Evolutionary conservation across 2,888 invertebrate species (phyloP), one percentile per base, ranked within the genome.

Genomic region (Apodemia mormo): DNA sequence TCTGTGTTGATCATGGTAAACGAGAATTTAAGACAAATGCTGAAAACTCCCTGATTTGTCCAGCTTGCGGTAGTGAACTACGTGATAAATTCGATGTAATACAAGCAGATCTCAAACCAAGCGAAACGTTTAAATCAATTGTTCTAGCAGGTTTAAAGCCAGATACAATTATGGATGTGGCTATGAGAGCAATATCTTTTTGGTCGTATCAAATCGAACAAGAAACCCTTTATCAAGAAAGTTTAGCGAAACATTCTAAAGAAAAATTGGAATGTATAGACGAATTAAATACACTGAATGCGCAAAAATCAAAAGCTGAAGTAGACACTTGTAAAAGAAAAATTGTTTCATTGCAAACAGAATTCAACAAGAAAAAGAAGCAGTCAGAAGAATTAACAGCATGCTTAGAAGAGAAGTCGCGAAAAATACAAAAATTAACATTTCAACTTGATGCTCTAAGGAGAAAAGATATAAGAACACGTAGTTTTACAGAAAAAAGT

Each of bases 161-260:
- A 29, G 94, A 94, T 71, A 87, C 87, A 69, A 91, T 94, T 68
- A 93, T 94, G 93, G 94, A 94, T 75, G 89, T 94, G 70, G 92
- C 94, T 68, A 94, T 92, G 90, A 84, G 94, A 73, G 94, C 94
- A 12, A 94, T 94, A 88, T 93, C 93, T 1, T 94, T 94, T 79
- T 94, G 94, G 94, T 91, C 93, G 1, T 94, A 94, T 77, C 94
- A 94, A 85, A 85, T 94, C 1, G 93, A 93, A 81, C 93, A 94
- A 78, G 94, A 94, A 76, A 92, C 93, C 2, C 78, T 90, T 71
- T 94, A 93, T 74, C 93, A 93, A 76, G 93, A 94, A 78, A 90
- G 83, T 73, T 79, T 93, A 65, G 92, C 92, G 3, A 93, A 91
- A 77, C 92, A 93, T 74, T 82, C 87, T 0, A 84, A 86, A 75